A percentile compares a stretch with the other conserved stretches of the same genome.
phyloP scores from a whole-genome alignment of 2,888 invertebrate species.

The Nomada ferruginata region DNA sequence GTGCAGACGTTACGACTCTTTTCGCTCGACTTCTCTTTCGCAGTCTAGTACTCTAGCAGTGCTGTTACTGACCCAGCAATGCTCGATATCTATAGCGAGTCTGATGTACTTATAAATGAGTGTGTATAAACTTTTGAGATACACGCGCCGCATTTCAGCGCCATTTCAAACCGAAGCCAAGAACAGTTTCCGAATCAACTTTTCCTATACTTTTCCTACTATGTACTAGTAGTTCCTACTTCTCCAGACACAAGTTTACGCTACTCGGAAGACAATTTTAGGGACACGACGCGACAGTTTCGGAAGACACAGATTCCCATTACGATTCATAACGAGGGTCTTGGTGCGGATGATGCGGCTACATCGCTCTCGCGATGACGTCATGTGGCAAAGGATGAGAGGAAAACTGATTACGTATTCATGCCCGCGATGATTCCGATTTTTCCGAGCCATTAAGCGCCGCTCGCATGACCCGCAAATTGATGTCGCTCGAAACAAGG shows the following conservation, averaged over 20 bases:
- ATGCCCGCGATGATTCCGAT: slow-evolving; percentile 82
- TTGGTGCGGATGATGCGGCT: slow-evolving; percentile 29
- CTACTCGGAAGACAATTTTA: neutral
- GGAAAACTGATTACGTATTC: slow-evolving; percentile 83
- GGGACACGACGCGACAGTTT: neutral
- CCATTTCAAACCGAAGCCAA: neutral
- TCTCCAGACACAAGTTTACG: too few species aligned
- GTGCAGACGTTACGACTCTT: slow-evolving; percentile 31
- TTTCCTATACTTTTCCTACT: too few species aligned
- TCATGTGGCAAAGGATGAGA: slow-evolving; percentile 61
- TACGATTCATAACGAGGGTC: neutral
- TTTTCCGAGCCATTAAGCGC: slow-evolving; percentile 83
- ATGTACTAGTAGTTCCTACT: too few species aligned
- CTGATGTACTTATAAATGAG: neutral
- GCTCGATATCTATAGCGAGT: slow-evolving; percentile 27
- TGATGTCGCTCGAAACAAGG: slow-evolving; percentile 79
- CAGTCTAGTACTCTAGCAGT: slow-evolving; percentile 6
- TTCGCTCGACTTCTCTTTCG: slow-evolving; percentile 40
- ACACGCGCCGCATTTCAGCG: neutral
- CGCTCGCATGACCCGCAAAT: slow-evolving; percentile 74
- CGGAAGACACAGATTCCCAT: neutral
- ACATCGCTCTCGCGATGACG: slow-evolving; percentile 71
- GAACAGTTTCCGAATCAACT: neutral
- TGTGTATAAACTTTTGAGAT: neutral
- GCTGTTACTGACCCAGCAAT: neutral